Evolutionary conservation across 92 coral and sea anemone species (phyloP), one percentile per base, ranked within the genome.

Genomic region (Zoanthus gigantus): DNA sequence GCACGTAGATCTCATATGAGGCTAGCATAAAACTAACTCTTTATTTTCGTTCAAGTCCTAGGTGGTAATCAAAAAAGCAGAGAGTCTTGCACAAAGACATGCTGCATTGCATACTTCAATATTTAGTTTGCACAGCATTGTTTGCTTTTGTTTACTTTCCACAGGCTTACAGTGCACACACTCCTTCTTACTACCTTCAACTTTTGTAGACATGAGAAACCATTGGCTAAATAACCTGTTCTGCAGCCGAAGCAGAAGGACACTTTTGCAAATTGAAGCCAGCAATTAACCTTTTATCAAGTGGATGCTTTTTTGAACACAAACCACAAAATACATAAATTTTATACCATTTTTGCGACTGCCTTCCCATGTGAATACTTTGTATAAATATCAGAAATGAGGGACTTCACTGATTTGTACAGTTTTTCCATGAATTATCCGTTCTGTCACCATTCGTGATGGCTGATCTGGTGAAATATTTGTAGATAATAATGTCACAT

Each of bases 161-260:
- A 60, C 67, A 60, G 67, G 15, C 67, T 60, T 60, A 13, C 67
- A 60, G 67, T 60, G 67, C 67, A 60, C 67, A 60, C 67, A 60
- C 23, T 60, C 67, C 17, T 60, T 60, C 67, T 60, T 60, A 8
- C 67, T 60, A 60, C 67, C 67, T 60, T 60, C 67, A 8, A 0
- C 31, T 34, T 71, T 71, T 31, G 74, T 71, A 10, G 74, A 71
- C 74, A 71, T 71, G 74, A 6, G 74, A 71, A 71, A 0, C 74
- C 29, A 71, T 23, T 12, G 74, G 74, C 74, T 30, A 45, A 71
- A 71, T 6, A 18, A 71, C 31, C 74, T 71, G 74, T 69, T 13
- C 74, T 69, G 9, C 74, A 69, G 74, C 74, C 30, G 74, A 69
- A 12, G 74, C 28, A 23, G 74, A 69, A 69, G 74, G 74, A 28